These are phyloP conservation scores for Vireo griseus DNA, from an alignment of 2,797 vertebrate genomes.

Conservation along the genomic window DNA sequence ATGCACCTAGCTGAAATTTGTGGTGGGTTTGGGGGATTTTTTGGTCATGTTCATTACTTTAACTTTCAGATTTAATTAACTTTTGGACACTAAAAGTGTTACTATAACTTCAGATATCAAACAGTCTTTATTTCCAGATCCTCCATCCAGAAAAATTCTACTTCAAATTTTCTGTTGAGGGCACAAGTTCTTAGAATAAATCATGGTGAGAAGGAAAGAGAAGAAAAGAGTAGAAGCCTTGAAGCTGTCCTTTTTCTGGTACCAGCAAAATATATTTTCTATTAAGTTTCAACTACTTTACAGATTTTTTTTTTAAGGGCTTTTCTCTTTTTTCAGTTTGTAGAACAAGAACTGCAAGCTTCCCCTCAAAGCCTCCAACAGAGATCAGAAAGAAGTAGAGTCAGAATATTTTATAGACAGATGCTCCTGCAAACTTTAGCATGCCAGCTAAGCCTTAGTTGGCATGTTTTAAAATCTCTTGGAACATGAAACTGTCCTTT, in stretches of 20 bases:
- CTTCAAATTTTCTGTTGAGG: background rate
- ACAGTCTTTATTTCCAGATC: background rate
- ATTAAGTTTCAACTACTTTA: background rate
- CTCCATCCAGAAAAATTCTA: background rate
- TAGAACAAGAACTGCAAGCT: background rate
- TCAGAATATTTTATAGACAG: slow-evolving; percentile 51
- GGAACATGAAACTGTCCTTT: slow-evolving; percentile 38
- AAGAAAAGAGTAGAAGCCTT: background rate
- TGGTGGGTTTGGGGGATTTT: fast-evolving
- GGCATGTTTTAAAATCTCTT: slow-evolving; percentile 20
- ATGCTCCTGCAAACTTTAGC: slow-evolving; percentile 35
- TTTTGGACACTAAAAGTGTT: background rate
- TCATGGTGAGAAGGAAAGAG: background rate
- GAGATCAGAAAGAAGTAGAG: slow-evolving; percentile 22
- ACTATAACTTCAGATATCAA: background rate
- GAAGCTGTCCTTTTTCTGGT: background rate
- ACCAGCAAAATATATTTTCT: background rate
- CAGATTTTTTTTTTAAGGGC: background rate
- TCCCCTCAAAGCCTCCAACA: slow-evolving; percentile 3
- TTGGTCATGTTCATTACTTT: background rate
- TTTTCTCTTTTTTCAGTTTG: background rate
- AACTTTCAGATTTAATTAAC: background rate
- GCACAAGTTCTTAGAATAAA: background rate
- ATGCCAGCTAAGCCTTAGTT: slow-evolving; percentile 19
- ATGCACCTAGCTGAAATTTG: background rate